These are phyloP conservation scores for Uria aalge DNA, from an alignment of 2,113 vertebrate species.

Conservation along the genomic window DNA sequence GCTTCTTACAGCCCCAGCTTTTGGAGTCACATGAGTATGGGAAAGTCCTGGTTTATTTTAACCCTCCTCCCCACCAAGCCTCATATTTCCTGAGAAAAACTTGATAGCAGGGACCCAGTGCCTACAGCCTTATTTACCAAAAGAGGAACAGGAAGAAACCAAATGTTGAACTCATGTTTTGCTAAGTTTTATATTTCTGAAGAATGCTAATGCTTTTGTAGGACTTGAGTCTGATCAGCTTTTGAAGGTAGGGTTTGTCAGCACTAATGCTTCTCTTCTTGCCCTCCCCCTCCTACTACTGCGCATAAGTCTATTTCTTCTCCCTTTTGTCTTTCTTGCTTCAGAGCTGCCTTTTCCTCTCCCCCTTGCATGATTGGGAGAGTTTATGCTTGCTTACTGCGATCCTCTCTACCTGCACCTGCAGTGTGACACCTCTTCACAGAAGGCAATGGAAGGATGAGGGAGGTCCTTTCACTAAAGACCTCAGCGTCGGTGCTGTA, in stretches of 20 bases:
- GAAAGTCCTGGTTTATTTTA: neutral
- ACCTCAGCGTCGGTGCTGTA: neutral
- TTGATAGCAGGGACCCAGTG: neutral
- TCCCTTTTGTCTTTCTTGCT: neutral
- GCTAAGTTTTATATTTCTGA: neutral
- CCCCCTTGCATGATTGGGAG: neutral
- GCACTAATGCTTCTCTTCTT: neutral
- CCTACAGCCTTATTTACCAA: neutral
- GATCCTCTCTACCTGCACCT: neutral
- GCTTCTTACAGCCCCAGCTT: neutral
- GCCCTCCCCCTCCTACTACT: neutral
- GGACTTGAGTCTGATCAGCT: neutral
- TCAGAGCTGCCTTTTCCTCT: neutral
- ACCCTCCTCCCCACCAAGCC: neutral
- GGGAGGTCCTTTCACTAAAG: neutral
- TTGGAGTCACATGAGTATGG: neutral
- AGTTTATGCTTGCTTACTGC: neutral
- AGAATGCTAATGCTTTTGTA: neutral
- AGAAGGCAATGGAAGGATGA: neutral
- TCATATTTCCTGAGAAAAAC: neutral
- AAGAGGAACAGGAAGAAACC: neutral
- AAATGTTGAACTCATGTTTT: neutral
- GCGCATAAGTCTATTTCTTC: neutral
- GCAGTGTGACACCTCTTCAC: neutral
- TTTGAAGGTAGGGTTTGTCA: neutral